Conservation (phyloP, 2,797 vertebrate species). For the Hemitrygon akajei region DNA sequence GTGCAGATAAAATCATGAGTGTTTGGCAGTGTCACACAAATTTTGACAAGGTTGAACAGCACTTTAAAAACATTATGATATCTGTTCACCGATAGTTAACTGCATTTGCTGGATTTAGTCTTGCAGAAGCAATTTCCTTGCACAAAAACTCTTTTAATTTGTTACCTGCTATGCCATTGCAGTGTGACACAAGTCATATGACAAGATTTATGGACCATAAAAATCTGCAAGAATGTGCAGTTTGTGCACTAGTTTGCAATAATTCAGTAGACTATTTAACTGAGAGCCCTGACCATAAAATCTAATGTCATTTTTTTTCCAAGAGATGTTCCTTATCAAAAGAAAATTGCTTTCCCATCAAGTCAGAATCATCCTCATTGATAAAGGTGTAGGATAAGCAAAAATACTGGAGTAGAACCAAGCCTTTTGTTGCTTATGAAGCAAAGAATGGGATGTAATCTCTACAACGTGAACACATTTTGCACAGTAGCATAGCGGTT, state of each 20-base stretch:
- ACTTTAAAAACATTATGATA: background rate
- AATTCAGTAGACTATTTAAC: constrained; percentile 3
- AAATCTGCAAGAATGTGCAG: background rate
- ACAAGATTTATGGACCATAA: background rate
- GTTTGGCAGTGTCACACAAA: background rate
- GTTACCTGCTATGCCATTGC: background rate
- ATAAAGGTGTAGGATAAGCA: background rate
- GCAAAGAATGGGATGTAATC: too few species aligned
- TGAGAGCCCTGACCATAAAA: background rate
- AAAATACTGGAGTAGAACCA: background rate
- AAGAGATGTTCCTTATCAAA: background rate
- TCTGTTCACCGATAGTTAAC: background rate
- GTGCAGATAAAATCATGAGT: background rate
- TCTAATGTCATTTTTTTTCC: background rate
- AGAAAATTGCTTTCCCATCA: background rate
- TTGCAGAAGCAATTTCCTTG: background rate
- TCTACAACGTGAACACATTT: too few species aligned
- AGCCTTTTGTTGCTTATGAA: too few species aligned
- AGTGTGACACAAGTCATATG: background rate
- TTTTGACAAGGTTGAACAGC: background rate
- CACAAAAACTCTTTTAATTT: background rate
- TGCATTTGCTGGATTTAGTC: background rate
- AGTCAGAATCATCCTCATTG: background rate
- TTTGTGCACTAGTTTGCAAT: background rate
- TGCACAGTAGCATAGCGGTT: too few species aligned